Evolutionary conservation across 2,888 invertebrate species (phyloP).

Genomic region (Drosophila rellima): DNA sequence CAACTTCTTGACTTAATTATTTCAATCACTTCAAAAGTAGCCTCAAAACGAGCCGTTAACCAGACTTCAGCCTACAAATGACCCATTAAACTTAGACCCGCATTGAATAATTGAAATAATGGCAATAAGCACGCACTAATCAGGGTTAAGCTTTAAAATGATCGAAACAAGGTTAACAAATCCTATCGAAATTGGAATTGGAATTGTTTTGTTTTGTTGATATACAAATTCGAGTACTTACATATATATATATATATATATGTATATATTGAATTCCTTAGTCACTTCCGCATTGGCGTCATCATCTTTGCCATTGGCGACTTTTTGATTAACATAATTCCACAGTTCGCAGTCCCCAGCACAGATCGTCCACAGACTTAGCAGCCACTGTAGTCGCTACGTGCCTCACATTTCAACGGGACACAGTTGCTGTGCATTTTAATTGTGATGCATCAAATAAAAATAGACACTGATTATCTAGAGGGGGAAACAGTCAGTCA

Average conservation of each 20-base stretch:
- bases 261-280: slow-evolving; percentile 17
- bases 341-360: slow-evolving; percentile 45
- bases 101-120: slow-evolving; percentile 49
- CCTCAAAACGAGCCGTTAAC: slow-evolving; percentile 30
- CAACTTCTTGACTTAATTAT: slow-evolving; percentile 7
- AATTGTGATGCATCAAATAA: slow-evolving; percentile 49
- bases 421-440: slow-evolving; percentile 53
- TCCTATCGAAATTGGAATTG: slow-evolving; percentile 35
- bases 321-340: slow-evolving; percentile 64
- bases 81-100: slow-evolving; percentile 19
- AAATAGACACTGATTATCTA: slow-evolving; percentile 44
- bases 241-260: neutral
- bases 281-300: slow-evolving; percentile 68
- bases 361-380: slow-evolving; percentile 23
- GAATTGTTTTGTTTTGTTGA: slow-evolving; percentile 12
- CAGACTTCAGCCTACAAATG: slow-evolving; percentile 34
- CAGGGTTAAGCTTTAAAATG: slow-evolving; percentile 41
- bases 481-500: slow-evolving; percentile 8
- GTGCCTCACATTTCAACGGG: slow-evolving; percentile 39
- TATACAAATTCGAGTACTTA: neutral
- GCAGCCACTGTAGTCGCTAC: slow-evolving; percentile 30
- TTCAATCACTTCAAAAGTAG: slow-evolving; percentile 9
- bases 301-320: slow-evolving; percentile 42
- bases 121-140: slow-evolving; percentile 33
- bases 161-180: slow-evolving; percentile 43